phyloP scores from a whole-genome alignment of 2,113 vertebrate species.

The Engraulis encrasicolus region DNA sequence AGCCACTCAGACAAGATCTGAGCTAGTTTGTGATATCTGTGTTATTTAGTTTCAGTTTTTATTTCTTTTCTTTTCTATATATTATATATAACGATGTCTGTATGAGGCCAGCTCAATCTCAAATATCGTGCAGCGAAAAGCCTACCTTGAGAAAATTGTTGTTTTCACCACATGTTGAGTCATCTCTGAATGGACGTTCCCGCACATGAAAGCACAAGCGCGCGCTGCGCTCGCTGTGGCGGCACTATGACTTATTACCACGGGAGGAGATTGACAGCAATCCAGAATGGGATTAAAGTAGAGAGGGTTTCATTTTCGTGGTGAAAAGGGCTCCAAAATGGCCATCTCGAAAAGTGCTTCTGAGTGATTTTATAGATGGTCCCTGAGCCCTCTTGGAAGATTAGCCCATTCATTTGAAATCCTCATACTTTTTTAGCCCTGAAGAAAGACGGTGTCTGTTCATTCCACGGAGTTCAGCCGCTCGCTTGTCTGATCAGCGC shows the following conservation, averaged over 20 bases:
- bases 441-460: background rate
- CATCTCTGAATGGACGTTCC: conserved; percentile 12
- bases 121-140: conserved; percentile 5
- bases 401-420: conserved; percentile 29
- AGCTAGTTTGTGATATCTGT: background rate
- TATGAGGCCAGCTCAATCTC: background rate
- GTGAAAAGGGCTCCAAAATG: conserved; percentile 5
- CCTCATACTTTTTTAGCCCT: background rate
- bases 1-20: background rate
- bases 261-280: conserved; percentile 36
- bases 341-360: background rate
- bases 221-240: no score
- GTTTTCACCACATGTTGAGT: conserved; percentile 29
- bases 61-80: background rate
- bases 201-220: conserved; percentile 21
- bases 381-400: conserved; percentile 11
- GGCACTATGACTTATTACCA: conserved; percentile 19
- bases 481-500: conserved; percentile 36
- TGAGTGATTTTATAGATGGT: conserved; percentile 1
- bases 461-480: background rate
- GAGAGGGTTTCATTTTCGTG: background rate
- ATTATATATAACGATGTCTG: background rate
- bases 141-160: conserved; percentile 21
- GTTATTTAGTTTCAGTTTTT: background rate
- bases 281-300: conserved; percentile 12